Evolutionary conservation across 30 jellyfish, hydroid and myxozoan species (phyloP).

Genomic region (Turritopsis rubra): DNA sequence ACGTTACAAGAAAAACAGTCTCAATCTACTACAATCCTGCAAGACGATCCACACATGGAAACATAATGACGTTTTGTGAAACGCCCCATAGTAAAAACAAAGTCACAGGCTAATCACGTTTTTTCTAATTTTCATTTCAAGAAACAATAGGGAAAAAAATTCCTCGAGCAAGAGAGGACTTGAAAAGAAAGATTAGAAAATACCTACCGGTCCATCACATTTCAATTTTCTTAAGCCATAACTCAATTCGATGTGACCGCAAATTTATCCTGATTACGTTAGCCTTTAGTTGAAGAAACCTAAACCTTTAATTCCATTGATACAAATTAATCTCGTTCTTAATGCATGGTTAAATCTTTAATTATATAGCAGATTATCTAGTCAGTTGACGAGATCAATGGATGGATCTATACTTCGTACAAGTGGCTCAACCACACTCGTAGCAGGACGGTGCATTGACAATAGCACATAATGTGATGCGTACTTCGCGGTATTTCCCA

Average conservation of each 20-base stretch:
- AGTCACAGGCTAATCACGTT: background rate
- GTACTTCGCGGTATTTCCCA: background rate
- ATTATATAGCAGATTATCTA: background rate
- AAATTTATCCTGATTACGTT: background rate
- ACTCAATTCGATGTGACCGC: background rate
- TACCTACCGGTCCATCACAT: background rate
- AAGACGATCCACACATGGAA: background rate
- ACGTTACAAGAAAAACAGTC: background rate
- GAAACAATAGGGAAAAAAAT: background rate
- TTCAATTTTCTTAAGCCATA: background rate
- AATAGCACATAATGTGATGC: background rate
- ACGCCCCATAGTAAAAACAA: background rate
- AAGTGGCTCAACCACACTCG: background rate
- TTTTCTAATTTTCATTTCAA: background rate
- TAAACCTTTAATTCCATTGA: background rate
- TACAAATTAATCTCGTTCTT: background rate
- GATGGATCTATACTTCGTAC: background rate
- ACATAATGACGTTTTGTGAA: background rate
- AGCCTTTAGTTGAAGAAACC: background rate
- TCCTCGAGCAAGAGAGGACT: background rate
- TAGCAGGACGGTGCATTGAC: background rate
- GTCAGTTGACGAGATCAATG: background rate
- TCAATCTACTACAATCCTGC: background rate
- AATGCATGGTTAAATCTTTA: background rate
- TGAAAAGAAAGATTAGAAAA: background rate